Evolutionary conservation across 2,888 invertebrate species (phyloP), one percentile per base, ranked within the genome.

Genomic region (Ctena decussata): DNA sequence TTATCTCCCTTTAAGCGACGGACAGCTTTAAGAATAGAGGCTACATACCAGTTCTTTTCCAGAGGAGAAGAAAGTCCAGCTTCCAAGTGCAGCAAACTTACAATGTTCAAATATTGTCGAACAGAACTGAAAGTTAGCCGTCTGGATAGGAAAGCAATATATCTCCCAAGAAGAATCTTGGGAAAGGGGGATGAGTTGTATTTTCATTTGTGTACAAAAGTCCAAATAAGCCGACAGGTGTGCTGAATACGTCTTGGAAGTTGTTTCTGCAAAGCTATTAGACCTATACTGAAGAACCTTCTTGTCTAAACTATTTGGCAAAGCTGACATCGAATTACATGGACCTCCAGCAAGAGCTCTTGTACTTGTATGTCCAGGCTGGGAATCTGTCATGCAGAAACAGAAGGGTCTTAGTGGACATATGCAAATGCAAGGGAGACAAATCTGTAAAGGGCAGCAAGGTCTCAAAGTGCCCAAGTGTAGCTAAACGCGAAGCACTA

Each of bases 61-160:
- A 73, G 46, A 1, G 76, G 76, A n/a, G 53, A 57, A n/a, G 57
- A 21, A 21, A 8, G 44, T 8, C 57, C 76, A 12, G 5, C 15
- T 41, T 71, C 71, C 35, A 71, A 11, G 24, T 71, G 71, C 6
- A 71, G 8, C 44, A 77, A 41, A n/a, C 44, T 18, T 15, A 65
- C 30, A 2, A 77, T 30, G 8, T 44, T 49, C 1, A 77, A 24
- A 44, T 77, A 77, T 27, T 77, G 60, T 1, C 77, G 37, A 37
- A 77, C 18, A 1, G 77, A 77, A 35, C n/a, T n/a, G 30, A 75
- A 75, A 2, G 53, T 24, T n/a, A 75, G 24, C 18, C 35, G 24
- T 30, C 35, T 32, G 11, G 75, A 49, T n/a, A 75, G 53, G 53
- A 35, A 75, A 11, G 75, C 75, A 32, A 75, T 53, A 75, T 53